A percentile compares a stretch with the other conserved stretches of the same genome.
These are phyloP conservation scores for Oreochromis tanganicae DNA, from an alignment of 2,113 vertebrate genomes.

Conservation along the genomic window DNA sequence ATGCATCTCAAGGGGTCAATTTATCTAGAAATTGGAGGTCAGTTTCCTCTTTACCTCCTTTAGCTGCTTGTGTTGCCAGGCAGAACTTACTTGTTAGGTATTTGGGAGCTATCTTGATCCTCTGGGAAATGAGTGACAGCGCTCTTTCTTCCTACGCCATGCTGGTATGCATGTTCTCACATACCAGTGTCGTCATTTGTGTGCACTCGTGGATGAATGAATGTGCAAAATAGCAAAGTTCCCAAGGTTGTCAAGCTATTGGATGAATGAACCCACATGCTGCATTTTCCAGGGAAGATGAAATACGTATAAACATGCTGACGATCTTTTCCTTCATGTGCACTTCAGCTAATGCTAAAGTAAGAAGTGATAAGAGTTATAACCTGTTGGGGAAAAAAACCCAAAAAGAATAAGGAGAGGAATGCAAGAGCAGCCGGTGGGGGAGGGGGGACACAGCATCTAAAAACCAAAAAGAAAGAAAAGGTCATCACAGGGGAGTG, in stretches of 20 bases:
- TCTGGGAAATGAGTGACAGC: conserved; percentile 25
- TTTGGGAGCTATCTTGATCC: conserved; percentile 47
- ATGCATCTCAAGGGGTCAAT: conserved; percentile 25
- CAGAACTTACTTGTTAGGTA: conserved; percentile 14
- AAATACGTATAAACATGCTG: neutral
- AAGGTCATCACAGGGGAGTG: neutral
- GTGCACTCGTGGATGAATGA: neutral
- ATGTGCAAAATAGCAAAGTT: conserved; percentile 1
- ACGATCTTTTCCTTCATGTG: neutral
- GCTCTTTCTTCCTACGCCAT: conserved; percentile 21
- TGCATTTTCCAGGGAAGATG: neutral
- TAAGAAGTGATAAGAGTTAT: neutral
- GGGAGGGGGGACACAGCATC: neutral
- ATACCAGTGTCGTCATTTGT: conserved; percentile 23
- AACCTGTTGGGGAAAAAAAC: neutral
- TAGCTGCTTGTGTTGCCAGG: conserved; percentile 35
- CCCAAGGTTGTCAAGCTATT: conserved; percentile 31
- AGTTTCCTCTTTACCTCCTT: conserved; percentile 28
- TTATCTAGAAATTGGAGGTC: conserved; percentile 24
- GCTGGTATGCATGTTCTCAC: conserved; percentile 34
- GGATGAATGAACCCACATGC: neutral
- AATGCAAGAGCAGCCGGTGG: neutral
- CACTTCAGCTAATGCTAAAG: neutral
- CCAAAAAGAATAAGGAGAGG: neutral
- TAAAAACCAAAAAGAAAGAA: neutral